phyloP scores from a whole-genome alignment of 2,797 vertebrate genomes.

The Lithobates pipiens region DNA sequence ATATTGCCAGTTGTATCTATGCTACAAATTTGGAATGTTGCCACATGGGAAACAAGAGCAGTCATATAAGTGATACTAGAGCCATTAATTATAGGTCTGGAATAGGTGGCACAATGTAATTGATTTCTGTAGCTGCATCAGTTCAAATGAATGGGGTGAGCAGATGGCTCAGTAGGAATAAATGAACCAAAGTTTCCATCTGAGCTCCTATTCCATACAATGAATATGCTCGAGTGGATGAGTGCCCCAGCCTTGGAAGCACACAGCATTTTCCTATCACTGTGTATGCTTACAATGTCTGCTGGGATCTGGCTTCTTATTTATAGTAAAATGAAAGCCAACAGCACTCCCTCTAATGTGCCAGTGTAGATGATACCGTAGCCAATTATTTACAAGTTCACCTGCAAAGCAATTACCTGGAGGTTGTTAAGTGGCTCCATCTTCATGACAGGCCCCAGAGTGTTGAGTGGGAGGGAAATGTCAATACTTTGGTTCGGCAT shows the following conservation, averaged over 20 bases:
- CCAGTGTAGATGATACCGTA: not conserved
- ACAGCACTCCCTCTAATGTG: not conserved
- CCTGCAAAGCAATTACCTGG: slow-evolving; percentile 79
- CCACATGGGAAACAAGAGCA: slow-evolving; percentile 34
- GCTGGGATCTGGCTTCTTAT: slow-evolving; percentile 25
- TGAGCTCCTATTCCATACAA: not conserved
- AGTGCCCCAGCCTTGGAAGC: slow-evolving; percentile 29
- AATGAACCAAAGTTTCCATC: slow-evolving; percentile 36
- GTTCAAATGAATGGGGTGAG: slow-evolving; percentile 34
- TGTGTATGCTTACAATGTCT: slow-evolving; percentile 38
- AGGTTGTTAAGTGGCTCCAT: slow-evolving; percentile 99
- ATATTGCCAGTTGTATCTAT: slow-evolving; percentile 37
- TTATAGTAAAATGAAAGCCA: slow-evolving; percentile 19
- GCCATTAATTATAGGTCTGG: slow-evolving; percentile 48
- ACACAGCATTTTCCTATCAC: slow-evolving; percentile 44
- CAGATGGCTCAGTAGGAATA: slow-evolving; percentile 57
- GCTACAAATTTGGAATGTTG: slow-evolving; percentile 25
- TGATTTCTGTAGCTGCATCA: slow-evolving; percentile 52
- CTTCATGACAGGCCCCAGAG: slow-evolving; percentile 97
- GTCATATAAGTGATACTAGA: slow-evolving; percentile 33
- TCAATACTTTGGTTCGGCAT: slow-evolving; percentile 98
- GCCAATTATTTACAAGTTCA: not conserved
- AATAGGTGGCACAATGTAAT: slow-evolving; percentile 43
- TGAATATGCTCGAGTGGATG: slow-evolving; percentile 36
- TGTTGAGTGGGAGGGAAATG: slow-evolving; percentile 93